Conservation (phyloP, 2,888 invertebrate species). For the Lochmaea capreae region DNA sequence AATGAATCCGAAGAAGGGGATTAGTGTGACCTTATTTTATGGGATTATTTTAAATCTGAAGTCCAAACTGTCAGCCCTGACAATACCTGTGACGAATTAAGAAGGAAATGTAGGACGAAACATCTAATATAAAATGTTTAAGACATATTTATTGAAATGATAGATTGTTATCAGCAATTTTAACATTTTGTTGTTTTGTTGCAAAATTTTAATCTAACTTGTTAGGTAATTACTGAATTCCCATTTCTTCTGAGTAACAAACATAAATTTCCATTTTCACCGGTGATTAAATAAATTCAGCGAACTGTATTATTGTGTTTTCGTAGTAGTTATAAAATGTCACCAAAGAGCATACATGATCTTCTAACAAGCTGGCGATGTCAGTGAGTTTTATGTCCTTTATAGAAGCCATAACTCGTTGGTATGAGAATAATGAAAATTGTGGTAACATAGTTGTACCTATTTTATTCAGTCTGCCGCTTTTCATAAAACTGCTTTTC, state of each 20-base stretch:
- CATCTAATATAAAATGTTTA: no score
- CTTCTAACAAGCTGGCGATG: neutral
- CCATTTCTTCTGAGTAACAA: neutral
- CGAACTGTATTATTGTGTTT: neutral
- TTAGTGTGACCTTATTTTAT: no score
- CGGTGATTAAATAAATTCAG: neutral
- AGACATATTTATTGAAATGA: no score
- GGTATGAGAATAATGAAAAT: neutral
- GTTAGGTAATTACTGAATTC: no score
- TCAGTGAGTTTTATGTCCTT: neutral
- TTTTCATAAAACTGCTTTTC: neutral
- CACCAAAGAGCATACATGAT: neutral
- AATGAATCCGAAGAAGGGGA: no score
- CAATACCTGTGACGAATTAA: no score
- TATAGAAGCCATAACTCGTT: neutral
- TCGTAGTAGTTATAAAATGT: neutral
- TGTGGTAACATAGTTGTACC: neutral
- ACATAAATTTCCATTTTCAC: neutral
- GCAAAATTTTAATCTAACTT: no score
- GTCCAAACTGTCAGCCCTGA: no score
- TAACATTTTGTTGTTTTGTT: no score
- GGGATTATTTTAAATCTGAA: no score
- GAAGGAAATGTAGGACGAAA: no score
- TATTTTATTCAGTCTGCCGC: neutral
- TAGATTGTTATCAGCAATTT: no score